Percentiles rank a stretch among this genome's conserved stretches.
These are phyloP conservation scores for Rhyzopertha dominica DNA, from an alignment of 1,140 invertebrate genomes.

Conservation along the genomic window DNA sequence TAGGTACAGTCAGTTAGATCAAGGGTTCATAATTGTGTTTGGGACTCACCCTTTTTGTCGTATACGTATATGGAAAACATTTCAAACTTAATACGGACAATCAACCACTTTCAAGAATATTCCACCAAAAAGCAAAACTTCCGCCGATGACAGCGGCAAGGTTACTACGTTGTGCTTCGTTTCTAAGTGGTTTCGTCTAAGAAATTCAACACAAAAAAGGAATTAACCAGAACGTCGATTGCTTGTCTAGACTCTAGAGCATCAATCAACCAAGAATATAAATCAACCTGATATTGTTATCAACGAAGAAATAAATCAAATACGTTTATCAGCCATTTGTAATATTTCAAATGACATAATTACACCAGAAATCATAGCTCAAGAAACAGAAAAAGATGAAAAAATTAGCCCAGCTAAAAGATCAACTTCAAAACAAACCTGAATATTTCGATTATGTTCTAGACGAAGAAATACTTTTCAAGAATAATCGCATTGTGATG, in stretches of 20 bases:
- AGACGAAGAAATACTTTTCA: slow-evolving; percentile 5
- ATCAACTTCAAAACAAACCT: slow-evolving; percentile 15
- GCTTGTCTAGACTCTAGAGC: background rate
- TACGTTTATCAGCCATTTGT: no score
- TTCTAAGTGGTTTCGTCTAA: slow-evolving; percentile 30
- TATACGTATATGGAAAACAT: slow-evolving; percentile 28
- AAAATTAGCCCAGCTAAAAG: slow-evolving; percentile 8
- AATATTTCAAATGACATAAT: slow-evolving; percentile 2
- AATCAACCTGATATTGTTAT: background rate
- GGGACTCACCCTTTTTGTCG: slow-evolving; percentile 21
- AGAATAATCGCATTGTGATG: slow-evolving; percentile 11
- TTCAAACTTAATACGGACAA: slow-evolving; percentile 42
- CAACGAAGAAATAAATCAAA: background rate
- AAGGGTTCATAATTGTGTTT: slow-evolving; percentile 26
- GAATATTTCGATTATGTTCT: background rate
- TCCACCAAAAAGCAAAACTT: slow-evolving; percentile 30
- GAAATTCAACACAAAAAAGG: slow-evolving; percentile 13
- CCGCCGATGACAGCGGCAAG: slow-evolving; percentile 27
- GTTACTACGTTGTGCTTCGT: slow-evolving; percentile 32
- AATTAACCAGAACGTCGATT: slow-evolving; percentile 12
- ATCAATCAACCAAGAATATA: background rate
- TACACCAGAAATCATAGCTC: background rate
- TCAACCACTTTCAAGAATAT: slow-evolving; percentile 33
- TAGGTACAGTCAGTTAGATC: slow-evolving; percentile 30
- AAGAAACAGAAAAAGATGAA: background rate